Conservation (phyloP, 1,140 invertebrate genomes). For the Halyomorpha halys region DNA sequence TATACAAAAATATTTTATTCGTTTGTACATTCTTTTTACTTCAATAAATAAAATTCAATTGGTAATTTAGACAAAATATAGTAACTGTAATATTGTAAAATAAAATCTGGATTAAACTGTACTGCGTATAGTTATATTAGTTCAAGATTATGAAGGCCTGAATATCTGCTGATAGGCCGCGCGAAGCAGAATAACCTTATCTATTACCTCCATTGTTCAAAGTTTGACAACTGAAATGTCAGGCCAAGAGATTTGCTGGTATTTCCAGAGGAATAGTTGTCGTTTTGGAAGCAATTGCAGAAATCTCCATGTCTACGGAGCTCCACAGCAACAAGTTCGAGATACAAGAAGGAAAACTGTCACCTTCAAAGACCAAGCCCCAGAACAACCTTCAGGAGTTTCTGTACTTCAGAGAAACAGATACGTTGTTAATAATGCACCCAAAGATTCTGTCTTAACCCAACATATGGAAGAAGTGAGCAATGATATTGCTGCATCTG, state of each 20-base stretch:
- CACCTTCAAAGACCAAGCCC: not conserved
- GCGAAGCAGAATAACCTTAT: too few relatives aligned
- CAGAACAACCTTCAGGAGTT: not conserved
- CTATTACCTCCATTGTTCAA: too few relatives aligned
- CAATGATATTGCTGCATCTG: constrained; percentile 13
- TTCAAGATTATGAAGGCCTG: too few relatives aligned
- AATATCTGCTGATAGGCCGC: too few relatives aligned
- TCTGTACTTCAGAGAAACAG: not conserved
- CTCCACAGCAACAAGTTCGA: not conserved
- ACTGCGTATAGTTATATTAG: too few relatives aligned
- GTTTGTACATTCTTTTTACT: too few relatives aligned
- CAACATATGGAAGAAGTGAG: not conserved
- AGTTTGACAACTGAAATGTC: too few relatives aligned
- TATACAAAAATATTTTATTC: too few relatives aligned
- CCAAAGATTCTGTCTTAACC: not conserved
- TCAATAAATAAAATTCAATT: too few relatives aligned
- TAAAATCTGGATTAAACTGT: too few relatives aligned
- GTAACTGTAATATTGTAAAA: too few relatives aligned
- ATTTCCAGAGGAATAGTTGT: constrained; percentile 21
- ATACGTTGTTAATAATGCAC: not conserved
- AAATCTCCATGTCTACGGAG: constrained; percentile 2
- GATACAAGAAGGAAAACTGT: not conserved
- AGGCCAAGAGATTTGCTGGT: not conserved
- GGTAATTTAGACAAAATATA: too few relatives aligned
- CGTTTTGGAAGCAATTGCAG: constrained; percentile 19